Evolutionary conservation across 2,113 vertebrate species (phyloP).

Genomic region (Vulpes vulpes): DNA sequence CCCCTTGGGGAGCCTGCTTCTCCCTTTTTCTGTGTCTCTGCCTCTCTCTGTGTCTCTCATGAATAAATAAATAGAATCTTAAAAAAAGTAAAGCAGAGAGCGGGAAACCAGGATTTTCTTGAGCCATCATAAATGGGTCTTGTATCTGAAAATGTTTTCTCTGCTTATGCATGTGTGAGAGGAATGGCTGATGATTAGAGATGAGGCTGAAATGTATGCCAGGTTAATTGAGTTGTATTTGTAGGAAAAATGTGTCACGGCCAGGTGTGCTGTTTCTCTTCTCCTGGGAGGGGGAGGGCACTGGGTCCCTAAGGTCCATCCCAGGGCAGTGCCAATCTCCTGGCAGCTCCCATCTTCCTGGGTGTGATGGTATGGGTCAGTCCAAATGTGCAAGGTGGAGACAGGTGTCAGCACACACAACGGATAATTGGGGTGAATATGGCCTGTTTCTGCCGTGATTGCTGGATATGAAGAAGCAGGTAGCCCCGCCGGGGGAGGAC

Average conservation of each 20-base stretch:
- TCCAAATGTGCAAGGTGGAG: background rate
- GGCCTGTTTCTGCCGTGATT: background rate
- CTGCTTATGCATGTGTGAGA: background rate
- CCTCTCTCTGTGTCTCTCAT: too few relatives aligned
- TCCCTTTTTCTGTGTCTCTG: too few relatives aligned
- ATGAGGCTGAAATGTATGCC: background rate
- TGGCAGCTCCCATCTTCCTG: background rate
- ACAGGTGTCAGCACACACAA: background rate
- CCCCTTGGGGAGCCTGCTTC: too few relatives aligned
- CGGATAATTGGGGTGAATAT: background rate
- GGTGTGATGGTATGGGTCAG: background rate
- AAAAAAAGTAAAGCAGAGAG: background rate
- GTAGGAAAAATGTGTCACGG: background rate
- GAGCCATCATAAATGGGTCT: background rate
- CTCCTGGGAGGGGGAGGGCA: background rate
- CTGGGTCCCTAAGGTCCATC: background rate
- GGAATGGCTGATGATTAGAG: background rate
- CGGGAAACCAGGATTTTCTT: background rate
- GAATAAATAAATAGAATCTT: too few relatives aligned
- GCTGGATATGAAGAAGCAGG: background rate
- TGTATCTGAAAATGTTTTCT: background rate
- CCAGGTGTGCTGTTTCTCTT: background rate
- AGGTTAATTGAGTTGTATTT: conserved; percentile 35
- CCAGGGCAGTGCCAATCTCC: background rate
- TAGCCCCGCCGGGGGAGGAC: background rate